A percentile compares a stretch with the other conserved stretches of the same genome.
Evolutionary conservation across 2,797 vertebrate genomes (phyloP).

Genomic region (Oreochromis grahami): DNA sequence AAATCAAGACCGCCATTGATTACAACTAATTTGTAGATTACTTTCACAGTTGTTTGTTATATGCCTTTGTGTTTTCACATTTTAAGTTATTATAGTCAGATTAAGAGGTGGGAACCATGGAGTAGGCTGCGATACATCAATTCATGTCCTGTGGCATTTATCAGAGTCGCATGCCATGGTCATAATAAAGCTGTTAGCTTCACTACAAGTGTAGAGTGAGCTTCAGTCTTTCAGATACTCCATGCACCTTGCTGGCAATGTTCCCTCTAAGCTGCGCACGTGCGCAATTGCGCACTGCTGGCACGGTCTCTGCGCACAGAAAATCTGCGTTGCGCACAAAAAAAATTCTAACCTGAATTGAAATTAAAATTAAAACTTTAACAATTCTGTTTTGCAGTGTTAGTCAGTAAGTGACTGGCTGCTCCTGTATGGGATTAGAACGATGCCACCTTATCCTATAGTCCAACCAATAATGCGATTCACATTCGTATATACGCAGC

Average conservation of each 20-base stretch:
- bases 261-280: no score
- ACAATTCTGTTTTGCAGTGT: no score
- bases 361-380: no score
- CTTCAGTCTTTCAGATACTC: neutral
- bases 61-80: neutral
- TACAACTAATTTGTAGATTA: neutral
- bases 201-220: neutral
- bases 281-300: no score
- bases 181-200: neutral
- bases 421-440: no score
- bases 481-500: no score
- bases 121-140: neutral
- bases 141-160: neutral
- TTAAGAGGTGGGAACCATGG: neutral
- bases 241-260: neutral
- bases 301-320: no score
- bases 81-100: neutral
- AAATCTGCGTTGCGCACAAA: no score
- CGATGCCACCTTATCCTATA: no score
- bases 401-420: no score
- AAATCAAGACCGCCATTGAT: neutral
- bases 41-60: neutral
- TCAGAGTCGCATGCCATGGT: neutral
- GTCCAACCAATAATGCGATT: no score
- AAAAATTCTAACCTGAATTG: no score